Percentiles rank a stretch among this genome's conserved stretches.
phyloP scores from a whole-genome alignment of 1,140 invertebrate species.

The Bombus confusus region DNA sequence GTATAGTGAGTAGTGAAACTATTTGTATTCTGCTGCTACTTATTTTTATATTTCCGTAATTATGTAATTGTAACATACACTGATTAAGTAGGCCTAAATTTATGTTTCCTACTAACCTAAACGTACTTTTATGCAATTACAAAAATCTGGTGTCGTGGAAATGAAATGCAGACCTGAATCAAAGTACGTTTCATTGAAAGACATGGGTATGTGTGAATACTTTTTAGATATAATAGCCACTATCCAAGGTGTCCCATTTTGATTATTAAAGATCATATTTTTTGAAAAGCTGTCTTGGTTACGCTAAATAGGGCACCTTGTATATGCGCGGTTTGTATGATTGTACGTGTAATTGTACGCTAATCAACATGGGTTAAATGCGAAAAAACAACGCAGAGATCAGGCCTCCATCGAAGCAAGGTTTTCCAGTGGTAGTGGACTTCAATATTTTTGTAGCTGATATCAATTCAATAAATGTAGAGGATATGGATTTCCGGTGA shows the following conservation, averaged over 20 bases:
- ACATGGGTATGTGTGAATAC: not conserved
- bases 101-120: not conserved
- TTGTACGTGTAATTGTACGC: not conserved
- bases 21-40: too few species aligned
- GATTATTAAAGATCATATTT: not conserved
- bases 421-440: conserved; percentile 87
- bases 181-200: not conserved
- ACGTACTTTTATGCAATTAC: not conserved
- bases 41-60: too few species aligned
- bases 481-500: conserved; percentile 93
- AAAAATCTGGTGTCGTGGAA: not conserved
- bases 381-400: conserved; percentile 83
- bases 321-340: not conserved
- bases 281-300: not conserved
- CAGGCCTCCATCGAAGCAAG: conserved; percentile 87
- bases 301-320: not conserved
- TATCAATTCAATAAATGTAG: conserved; percentile 93
- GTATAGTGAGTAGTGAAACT: too few species aligned
- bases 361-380: conserved; percentile 13
- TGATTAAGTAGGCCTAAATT: not conserved
- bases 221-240: not conserved
- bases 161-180: not conserved
- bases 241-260: not conserved
- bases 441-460: conserved; percentile 92
- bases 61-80: not conserved